Evolutionary conservation across 2,888 invertebrate species (phyloP), one percentile per base, ranked within the genome.

Genomic region (Neuroscelio doddi): DNA sequence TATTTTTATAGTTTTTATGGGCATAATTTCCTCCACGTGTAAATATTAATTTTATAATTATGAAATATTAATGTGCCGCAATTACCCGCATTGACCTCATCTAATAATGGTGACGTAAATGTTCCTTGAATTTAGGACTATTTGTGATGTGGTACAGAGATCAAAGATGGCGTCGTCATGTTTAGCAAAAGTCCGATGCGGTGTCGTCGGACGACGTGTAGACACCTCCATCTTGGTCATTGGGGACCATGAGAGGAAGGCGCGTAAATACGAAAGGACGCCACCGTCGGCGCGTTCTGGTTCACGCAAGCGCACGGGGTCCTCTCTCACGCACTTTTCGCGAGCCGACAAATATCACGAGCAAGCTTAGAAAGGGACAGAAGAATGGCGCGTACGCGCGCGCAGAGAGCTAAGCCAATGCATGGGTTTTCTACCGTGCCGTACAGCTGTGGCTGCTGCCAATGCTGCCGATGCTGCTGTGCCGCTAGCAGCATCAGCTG

Each of bases 401-500:
- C 52, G 45, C 21, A 32, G 32, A 32, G 14, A 2, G 3, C 32
- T 8, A 8, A 32, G 32, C 14, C 32, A 32, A 32, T 10, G 32
- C 14, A n/a, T 3, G 9, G 32, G 10, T 8, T 32, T 3, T 32
- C 3, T n/a, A n/a, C n/a, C 10, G 2, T 32, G 21, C 3, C 21
- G 21, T 21, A 21, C 21, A 21, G 21, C 21, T 21, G 21, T 21
- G 21, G n/a, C n/a, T 21, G 5, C 21, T 5, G 21, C 21, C 21
- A 21, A 2, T 5, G 21, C 21, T 5, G 21, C 21, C 21, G 21
- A 57, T 42, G 46, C 14, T 39, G 52, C 61, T 44, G 51, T 51
- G 17, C 50, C 70, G 72, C 78, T 74, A 74, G 78, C 80, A 77
- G 79, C 82, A 83, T 83, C 83, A 83, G 83, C 83, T 83, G 83